Evolutionary conservation across 1,140 invertebrate genomes (phyloP).

Genomic region (Aphidius gifuensis): DNA sequence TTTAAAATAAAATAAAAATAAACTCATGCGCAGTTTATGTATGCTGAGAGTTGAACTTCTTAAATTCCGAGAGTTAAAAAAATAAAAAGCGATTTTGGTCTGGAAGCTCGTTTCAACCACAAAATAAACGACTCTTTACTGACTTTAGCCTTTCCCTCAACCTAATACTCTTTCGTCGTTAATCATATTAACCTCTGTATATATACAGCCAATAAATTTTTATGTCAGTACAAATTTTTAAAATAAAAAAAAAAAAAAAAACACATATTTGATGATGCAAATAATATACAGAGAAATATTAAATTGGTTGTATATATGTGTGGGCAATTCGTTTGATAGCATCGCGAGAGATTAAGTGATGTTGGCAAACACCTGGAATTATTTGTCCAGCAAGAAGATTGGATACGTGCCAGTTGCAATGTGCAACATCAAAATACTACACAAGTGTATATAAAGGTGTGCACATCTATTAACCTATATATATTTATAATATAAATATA

Average conservation of each 20-base stretch:
- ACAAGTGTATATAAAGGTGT: too few species aligned
- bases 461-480: too few species aligned
- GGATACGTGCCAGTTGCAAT: conserved; percentile 29
- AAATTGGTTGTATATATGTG: neutral
- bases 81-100: conserved; percentile 10
- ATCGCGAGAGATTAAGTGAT: conserved; percentile 33
- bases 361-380: conserved; percentile 36
- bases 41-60: conserved; percentile 11
- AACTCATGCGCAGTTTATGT: neutral
- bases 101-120: neutral
- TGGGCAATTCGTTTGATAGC: conserved; percentile 31
- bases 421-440: neutral
- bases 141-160: neutral
- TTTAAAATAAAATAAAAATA: conserved; percentile 1
- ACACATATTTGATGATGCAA: neutral
- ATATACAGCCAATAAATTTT: too few species aligned
- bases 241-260: too few species aligned
- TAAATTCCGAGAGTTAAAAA: conserved; percentile 1
- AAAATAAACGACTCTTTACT: conserved; percentile 19
- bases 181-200: too few species aligned
- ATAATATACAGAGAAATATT: too few species aligned
- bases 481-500: too few species aligned
- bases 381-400: conserved; percentile 33
- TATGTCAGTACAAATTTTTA: too few species aligned
- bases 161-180: too few species aligned